Evolutionary conservation across 1,140 invertebrate species (phyloP).

Genomic region (Stegodyphus mimosarum): DNA sequence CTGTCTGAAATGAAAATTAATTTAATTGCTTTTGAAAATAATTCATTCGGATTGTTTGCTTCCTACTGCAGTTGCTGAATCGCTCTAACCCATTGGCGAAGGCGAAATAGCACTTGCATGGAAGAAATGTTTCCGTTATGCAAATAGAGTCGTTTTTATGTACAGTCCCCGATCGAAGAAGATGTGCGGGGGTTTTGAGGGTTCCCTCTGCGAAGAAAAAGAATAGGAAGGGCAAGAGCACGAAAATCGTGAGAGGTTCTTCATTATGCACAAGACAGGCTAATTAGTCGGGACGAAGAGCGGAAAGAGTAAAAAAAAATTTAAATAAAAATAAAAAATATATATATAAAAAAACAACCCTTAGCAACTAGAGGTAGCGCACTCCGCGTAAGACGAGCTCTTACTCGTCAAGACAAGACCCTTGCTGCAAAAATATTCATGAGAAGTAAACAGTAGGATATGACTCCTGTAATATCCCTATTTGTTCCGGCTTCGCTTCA

Average conservation of each 20-base stretch:
- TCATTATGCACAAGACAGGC: slow-evolving; percentile 60
- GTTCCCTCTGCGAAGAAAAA: slow-evolving; percentile 48
- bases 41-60: no score
- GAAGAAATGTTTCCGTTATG: no score
- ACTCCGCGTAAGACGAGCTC: slow-evolving; percentile 8
- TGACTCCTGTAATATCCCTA: slow-evolving; percentile 51
- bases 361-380: slow-evolving; percentile 39
- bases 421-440: slow-evolving; percentile 61
- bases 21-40: no score
- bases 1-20: no score
- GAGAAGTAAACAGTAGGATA: slow-evolving; percentile 56
- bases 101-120: no score
- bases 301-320: slow-evolving; percentile 11
- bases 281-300: slow-evolving; percentile 53
- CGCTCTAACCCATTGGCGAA: no score
- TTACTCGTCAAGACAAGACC: slow-evolving; percentile 39
- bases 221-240: slow-evolving; percentile 47
- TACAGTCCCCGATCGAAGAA: slow-evolving; percentile 40
- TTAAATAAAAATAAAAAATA: no score
- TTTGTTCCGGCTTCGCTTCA: slow-evolving; percentile 37
- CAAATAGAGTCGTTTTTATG: slow-evolving; percentile 28
- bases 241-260: slow-evolving; percentile 60
- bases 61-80: no score
- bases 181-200: slow-evolving; percentile 40
- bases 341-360: neutral